phyloP scores from a whole-genome alignment of 1,140 invertebrate species.

The Drosophila sp. region DNA sequence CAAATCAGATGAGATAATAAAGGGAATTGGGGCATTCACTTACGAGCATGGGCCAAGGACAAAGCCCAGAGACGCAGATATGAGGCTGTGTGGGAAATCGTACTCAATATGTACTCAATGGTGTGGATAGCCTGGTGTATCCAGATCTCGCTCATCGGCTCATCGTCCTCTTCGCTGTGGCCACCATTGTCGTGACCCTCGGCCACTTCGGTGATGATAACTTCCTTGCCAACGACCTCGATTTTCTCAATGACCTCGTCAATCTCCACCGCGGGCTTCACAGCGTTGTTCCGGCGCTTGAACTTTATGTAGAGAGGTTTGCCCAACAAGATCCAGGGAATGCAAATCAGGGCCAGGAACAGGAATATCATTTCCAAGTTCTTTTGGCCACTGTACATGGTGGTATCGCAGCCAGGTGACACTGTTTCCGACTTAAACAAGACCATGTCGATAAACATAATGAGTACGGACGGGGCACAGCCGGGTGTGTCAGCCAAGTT shows the following conservation, averaged over 20 bases:
- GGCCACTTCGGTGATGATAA: conserved; percentile 60
- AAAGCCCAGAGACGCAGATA: conserved; percentile 99
- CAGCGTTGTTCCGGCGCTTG: conserved; percentile 49
- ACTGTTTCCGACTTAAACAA: conserved; percentile 86
- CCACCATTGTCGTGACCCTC: conserved; percentile 59
- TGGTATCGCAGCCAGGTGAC: conserved; percentile 85
- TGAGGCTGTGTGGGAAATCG: conserved; percentile 98
- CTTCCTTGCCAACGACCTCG: conserved; percentile 63
- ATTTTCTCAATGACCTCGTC: conserved; percentile 70
- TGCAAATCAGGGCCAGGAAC: conserved; percentile 90
- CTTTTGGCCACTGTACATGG: conserved; percentile 89
- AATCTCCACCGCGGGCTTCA: conserved; percentile 21
- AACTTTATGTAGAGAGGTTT: conserved; percentile 90
- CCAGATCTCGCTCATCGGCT: conserved; percentile 93
- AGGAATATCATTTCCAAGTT: conserved; percentile 90
- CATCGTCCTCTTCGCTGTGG: conserved; percentile 84
- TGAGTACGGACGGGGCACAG: conserved; percentile 94
- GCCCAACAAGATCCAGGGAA: conserved; percentile 95
- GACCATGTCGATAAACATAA: conserved; percentile 96
- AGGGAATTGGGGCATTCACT: conserved; percentile 87
- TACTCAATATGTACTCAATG: conserved; percentile 99
- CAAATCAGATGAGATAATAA: conserved; percentile 40
- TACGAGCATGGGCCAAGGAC: conserved; percentile 98
- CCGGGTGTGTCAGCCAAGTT: conserved; percentile 84
- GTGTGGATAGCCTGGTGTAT: conserved; percentile 99